phyloP scores from a whole-genome alignment of 2,888 invertebrate species.

The Cantharis lateralis region DNA sequence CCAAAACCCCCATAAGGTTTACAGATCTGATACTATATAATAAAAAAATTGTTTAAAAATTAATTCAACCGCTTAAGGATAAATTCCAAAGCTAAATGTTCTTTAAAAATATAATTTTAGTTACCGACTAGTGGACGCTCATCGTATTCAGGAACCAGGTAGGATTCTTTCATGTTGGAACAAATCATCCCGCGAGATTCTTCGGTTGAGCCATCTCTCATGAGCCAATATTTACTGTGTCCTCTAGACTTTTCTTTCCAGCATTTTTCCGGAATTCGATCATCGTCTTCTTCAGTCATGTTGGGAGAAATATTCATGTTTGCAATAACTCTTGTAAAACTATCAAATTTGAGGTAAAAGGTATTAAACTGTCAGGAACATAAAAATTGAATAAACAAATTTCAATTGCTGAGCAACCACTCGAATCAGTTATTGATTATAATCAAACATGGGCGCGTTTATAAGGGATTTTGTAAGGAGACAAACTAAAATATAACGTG shows the following conservation, averaged over 20 bases:
- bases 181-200: conserved; percentile 29
- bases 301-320: not conserved
- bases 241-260: conserved; percentile 44
- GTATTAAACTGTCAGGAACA: not conserved
- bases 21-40: too few relatives aligned
- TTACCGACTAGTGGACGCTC: conserved; percentile 30
- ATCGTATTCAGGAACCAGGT: conserved; percentile 38
- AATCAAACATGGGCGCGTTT: not conserved
- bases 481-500: too few relatives aligned
- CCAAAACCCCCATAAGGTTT: too few relatives aligned
- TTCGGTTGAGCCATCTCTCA: conserved; percentile 43
- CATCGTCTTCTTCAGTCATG: not conserved
- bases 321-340: not conserved
- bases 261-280: conserved; percentile 39
- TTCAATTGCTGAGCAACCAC: not conserved
- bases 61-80: too few relatives aligned
- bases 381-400: not conserved
- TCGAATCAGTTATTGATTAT: not conserved
- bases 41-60: too few relatives aligned
- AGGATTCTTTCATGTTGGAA: conserved; percentile 48
- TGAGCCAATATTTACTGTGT: conserved; percentile 49
- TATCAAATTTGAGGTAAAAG: not conserved
- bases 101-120: too few relatives aligned
- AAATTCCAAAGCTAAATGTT: too few relatives aligned
- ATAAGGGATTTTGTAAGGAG: too few relatives aligned